These are phyloP conservation scores for Ypsolopha scabrella DNA, from an alignment of 2,888 invertebrate species.

Conservation along the genomic window DNA sequence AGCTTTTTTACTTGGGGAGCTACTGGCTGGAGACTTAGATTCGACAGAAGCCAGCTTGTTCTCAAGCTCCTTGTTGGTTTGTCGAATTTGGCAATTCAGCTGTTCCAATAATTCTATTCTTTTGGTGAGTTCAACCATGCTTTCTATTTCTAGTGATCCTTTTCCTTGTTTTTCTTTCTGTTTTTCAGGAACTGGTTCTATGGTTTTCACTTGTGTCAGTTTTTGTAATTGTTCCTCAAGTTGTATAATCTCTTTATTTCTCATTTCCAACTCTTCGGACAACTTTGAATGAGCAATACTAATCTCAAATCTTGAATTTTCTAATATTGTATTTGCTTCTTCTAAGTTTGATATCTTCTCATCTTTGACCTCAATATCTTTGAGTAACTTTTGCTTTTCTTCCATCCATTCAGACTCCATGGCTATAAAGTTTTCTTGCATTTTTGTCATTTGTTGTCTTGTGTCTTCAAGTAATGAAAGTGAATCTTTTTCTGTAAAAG, in stretches of 20 bases:
- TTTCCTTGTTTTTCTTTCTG: conserved; percentile 69
- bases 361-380: conserved; percentile 68
- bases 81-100: conserved; percentile 62
- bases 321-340: conserved; percentile 65
- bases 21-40: conserved; percentile 25
- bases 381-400: conserved; percentile 70
- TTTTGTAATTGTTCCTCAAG: conserved; percentile 39
- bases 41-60: conserved; percentile 49
- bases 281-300: conserved; percentile 66
- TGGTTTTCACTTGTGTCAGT: conserved; percentile 17
- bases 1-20: conserved; percentile 43
- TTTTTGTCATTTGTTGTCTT: conserved; percentile 81
- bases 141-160: conserved; percentile 58
- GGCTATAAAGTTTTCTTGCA: conserved; percentile 82
- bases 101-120: conserved; percentile 66
- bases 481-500: conserved; percentile 72
- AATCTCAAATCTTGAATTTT: conserved; percentile 59
- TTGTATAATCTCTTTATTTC: conserved; percentile 50
- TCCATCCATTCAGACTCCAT: conserved; percentile 79
- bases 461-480: conserved; percentile 82
- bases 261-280: conserved; percentile 59
- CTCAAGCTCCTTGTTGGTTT: conserved; percentile 66
- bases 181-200: conserved; percentile 18
- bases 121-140: conserved; percentile 52
- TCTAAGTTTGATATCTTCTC: conserved; percentile 67